These are phyloP conservation scores for Ianthella basta DNA, from an alignment of 37 sponge, comb jelly and placozoan genomes.

Conservation along the genomic window DNA sequence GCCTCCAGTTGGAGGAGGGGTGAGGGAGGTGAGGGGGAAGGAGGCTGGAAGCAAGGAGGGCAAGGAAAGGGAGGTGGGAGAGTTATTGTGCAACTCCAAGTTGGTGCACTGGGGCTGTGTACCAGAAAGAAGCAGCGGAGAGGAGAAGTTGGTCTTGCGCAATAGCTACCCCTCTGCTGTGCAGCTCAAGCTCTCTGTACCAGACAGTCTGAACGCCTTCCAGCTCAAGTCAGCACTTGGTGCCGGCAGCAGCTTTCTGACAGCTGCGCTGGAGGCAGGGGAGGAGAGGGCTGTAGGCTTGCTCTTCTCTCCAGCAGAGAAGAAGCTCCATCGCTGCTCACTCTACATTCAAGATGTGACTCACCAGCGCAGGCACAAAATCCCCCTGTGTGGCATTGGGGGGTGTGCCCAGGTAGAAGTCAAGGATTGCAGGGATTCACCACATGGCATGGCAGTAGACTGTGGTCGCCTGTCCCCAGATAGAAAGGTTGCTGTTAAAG, in stretches of 20 bases:
- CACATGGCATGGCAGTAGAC: constrained; percentile 23
- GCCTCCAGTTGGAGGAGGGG: background rate
- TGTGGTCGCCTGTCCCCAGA: constrained; percentile 29
- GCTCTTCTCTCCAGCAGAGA: constrained; percentile 37
- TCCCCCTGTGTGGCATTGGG: constrained; percentile 70
- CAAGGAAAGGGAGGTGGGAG: background rate
- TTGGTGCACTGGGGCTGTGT: constrained; percentile 66
- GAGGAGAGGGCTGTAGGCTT: constrained; percentile 17
- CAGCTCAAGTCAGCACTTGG: constrained; percentile 2
- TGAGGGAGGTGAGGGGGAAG: background rate
- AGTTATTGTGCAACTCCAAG: constrained; percentile 49
- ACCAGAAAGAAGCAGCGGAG: background rate
- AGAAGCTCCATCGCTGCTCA: constrained; percentile 30
- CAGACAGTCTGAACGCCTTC: constrained; percentile 28
- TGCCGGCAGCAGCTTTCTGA: background rate
- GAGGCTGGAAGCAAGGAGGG: background rate
- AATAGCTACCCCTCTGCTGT: constrained; percentile 40
- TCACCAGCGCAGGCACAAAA: constrained; percentile 32
- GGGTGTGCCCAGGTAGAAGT: constrained; percentile 45
- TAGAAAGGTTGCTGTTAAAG: constrained; percentile 27
- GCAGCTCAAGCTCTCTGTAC: constrained; percentile 42
- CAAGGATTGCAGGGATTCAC: constrained; percentile 14
- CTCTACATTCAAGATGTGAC: constrained; percentile 41
- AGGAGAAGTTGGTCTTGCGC: constrained; percentile 38
- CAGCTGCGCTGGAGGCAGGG: background rate